Evolutionary conservation across 2,797 vertebrate genomes (phyloP).

Genomic region (Notamacropus eugenii): DNA sequence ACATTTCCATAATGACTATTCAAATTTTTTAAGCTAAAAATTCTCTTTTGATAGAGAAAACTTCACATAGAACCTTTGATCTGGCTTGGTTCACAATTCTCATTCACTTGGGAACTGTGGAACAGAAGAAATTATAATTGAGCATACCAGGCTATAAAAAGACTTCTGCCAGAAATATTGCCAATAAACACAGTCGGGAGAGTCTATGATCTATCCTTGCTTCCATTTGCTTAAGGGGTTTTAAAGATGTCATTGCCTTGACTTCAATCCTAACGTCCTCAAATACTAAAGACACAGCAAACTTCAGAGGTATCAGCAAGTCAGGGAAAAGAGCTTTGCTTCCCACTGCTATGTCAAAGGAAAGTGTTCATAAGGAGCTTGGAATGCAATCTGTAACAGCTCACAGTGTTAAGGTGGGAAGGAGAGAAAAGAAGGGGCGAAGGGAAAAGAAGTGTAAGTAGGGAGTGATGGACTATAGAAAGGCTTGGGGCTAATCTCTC

Average conservation of each 20-base stretch:
- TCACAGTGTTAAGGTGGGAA: background rate
- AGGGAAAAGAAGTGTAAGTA: background rate
- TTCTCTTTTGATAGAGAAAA: background rate
- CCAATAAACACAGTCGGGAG: background rate
- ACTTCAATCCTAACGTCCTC: background rate
- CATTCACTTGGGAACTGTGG: background rate
- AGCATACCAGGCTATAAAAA: background rate
- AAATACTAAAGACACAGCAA: background rate
- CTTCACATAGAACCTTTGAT: background rate
- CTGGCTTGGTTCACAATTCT: background rate
- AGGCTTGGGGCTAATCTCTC: background rate
- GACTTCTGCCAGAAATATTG: background rate
- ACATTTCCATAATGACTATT: background rate
- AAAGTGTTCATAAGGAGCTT: background rate
- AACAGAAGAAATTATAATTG: background rate
- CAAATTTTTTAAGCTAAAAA: background rate
- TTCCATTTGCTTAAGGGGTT: background rate
- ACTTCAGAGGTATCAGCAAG: background rate
- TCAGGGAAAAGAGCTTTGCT: background rate
- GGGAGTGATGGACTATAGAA: accelerated
- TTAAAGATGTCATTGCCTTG: background rate
- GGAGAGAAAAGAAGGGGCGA: background rate
- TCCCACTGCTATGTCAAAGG: background rate
- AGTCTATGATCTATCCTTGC: background rate
- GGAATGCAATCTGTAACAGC: background rate